Evolutionary conservation across 2,797 vertebrate species (phyloP), one percentile per base, ranked within the genome.

Genomic region (Girardinus metallicus): DNA sequence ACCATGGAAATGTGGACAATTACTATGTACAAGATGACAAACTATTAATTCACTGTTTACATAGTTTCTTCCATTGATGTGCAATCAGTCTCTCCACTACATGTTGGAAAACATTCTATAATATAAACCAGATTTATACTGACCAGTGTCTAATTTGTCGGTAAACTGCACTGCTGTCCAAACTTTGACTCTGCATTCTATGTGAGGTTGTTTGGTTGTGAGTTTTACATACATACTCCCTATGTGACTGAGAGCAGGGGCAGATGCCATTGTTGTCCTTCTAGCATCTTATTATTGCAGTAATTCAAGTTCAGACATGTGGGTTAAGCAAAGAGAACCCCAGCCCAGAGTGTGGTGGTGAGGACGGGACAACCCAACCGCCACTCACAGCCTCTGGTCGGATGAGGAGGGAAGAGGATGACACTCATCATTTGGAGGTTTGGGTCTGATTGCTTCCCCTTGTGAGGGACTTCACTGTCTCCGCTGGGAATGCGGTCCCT

Each of bases 381-480:
- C 89, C 77, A 71, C 89, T 90, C 83, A 83, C 84, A 90, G 89
- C 78, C 85, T 88, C 87, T 62, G 71, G 86, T 85, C 90, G 84
- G 91, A 92, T 92, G 86, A 86, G 75, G 86, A 90, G 81, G 80
- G 85, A 91, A 70, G 88, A 91, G 82, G 90, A 92, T 82, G 80
- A 93, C 88, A 90, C 89, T 93, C 83, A 89, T 92, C 87, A 92
- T 93, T 92, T 91, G 87, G 92, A 93, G 91, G 90, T 93, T 94
- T 91, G 83, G 80, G 83, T 86, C 87, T 89, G 84, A 93, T 90
- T 82, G 86, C 91, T 93, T 94, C 92, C 93, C 88, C 84, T 91
- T 15, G 85, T 77, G 85, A 90, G 79, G 83, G 87, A 89, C 87
- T 85, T 83, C 88, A 91, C 87, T 81, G 86, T 88, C 88, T 85